Conservation (phyloP, 1,140 invertebrate genomes). For the Aleiodes sp. region DNA sequence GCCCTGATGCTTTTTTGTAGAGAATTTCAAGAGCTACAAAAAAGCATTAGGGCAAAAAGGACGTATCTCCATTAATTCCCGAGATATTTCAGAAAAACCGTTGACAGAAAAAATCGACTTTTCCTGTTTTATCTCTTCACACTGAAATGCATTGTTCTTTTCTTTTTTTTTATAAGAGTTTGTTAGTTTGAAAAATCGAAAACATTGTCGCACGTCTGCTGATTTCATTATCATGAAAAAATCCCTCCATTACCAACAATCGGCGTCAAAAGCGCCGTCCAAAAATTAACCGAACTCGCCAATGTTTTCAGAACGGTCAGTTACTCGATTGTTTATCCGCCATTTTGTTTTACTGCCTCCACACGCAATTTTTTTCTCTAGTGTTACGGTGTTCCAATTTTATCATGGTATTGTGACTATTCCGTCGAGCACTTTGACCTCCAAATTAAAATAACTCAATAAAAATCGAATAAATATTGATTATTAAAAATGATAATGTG, state of each 20-base stretch:
- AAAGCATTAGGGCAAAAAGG: no score
- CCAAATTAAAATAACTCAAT: neutral
- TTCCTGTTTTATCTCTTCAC: no score
- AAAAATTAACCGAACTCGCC: neutral
- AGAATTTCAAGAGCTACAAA: no score
- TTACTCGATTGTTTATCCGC: slow-evolving; percentile 17
- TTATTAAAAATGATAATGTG: neutral
- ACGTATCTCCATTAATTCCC: neutral
- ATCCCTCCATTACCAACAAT: no score
- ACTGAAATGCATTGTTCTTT: neutral
- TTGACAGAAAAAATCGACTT: neutral
- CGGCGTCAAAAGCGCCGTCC: no score
- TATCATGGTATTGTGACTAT: neutral
- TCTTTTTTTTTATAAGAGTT: no score
- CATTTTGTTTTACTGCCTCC: slow-evolving; percentile 2
- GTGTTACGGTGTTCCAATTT: neutral
- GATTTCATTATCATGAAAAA: neutral
- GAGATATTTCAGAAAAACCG: neutral
- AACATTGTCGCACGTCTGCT: no score
- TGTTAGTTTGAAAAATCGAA: no score
- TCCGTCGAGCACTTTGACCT: neutral
- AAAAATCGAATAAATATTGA: neutral
- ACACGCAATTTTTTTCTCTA: neutral
- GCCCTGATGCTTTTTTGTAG: no score
- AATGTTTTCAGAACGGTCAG: slow-evolving; percentile 11